Conservation (phyloP, 2,113 vertebrate genomes). For the Pungitius pungitius region DNA sequence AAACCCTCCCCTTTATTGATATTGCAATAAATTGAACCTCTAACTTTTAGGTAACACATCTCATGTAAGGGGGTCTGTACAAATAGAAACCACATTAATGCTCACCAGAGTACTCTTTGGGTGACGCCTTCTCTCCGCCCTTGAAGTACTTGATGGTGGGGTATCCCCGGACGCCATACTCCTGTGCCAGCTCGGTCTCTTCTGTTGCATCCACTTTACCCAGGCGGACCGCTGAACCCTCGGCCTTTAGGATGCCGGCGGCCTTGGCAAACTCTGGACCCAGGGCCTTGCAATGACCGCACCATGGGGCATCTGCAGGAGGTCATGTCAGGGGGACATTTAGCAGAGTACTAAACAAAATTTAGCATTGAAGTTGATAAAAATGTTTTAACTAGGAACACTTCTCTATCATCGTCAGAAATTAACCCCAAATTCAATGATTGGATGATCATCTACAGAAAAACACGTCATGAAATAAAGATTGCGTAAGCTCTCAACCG, state of each 20-base stretch:
- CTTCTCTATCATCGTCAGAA: background rate
- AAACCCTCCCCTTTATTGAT: background rate
- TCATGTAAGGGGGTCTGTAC: background rate
- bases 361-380: background rate
- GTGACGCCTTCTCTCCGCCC: slow-evolving; percentile 88
- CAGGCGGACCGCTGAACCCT: slow-evolving; percentile 88
- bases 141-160: slow-evolving; percentile 99
- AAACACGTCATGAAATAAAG: background rate
- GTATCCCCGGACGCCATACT: slow-evolving; percentile 92
- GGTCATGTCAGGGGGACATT: background rate
- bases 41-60: background rate
- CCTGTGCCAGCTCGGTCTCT: slow-evolving; percentile 92
- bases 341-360: background rate
- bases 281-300: slow-evolving; percentile 97
- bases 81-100: background rate
- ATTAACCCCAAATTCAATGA: background rate
- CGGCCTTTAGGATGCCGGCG: slow-evolving; percentile 86
- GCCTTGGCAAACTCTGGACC: slow-evolving; percentile 94
- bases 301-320: slow-evolving; percentile 93
- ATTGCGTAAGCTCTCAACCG: background rate
- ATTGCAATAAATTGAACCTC: background rate
- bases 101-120: slow-evolving; percentile 94
- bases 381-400: background rate
- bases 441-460: background rate
- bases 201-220: slow-evolving; percentile 97